These are phyloP conservation scores for Meleagris gallopavo DNA, from an alignment of 2,113 vertebrate species.

Conservation along the genomic window DNA sequence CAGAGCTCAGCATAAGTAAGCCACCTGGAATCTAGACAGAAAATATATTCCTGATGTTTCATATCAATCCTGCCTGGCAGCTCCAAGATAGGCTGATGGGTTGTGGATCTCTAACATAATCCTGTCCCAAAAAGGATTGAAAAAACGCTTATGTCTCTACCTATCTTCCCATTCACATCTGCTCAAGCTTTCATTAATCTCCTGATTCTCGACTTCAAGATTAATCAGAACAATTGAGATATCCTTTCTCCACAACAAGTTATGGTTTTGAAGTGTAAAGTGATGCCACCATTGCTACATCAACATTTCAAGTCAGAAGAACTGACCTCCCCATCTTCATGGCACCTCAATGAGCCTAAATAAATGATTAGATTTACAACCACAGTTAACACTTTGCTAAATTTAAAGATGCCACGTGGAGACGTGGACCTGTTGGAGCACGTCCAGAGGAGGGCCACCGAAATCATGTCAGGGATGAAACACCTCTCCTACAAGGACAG, in stretches of 20 bases:
- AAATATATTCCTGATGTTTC: background rate
- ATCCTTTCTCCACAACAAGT: background rate
- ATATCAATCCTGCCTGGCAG: background rate
- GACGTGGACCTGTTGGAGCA: no score
- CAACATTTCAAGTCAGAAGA: background rate
- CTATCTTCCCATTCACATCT: background rate
- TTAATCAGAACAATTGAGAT: background rate
- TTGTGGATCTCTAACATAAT: background rate
- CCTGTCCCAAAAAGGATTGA: background rate
- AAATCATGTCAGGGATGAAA: no score
- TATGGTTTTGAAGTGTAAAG: conserved; percentile 6
- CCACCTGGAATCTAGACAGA: background rate
- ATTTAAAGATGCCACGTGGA: conserved; percentile 25
- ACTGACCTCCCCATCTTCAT: background rate
- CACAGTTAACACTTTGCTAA: conserved; percentile 41
- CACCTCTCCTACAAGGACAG: no score
- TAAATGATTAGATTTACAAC: conserved; percentile 20
- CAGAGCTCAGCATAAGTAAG: background rate
- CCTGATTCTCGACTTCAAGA: background rate
- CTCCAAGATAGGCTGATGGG: background rate
- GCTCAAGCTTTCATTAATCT: conserved; percentile 23
- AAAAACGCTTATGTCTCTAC: background rate
- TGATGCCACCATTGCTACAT: background rate
- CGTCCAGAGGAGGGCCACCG: no score
- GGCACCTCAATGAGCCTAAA: background rate